These are phyloP conservation scores for Leptodactylus fuscus DNA, from an alignment of 2,113 vertebrate species.

Conservation along the genomic window DNA sequence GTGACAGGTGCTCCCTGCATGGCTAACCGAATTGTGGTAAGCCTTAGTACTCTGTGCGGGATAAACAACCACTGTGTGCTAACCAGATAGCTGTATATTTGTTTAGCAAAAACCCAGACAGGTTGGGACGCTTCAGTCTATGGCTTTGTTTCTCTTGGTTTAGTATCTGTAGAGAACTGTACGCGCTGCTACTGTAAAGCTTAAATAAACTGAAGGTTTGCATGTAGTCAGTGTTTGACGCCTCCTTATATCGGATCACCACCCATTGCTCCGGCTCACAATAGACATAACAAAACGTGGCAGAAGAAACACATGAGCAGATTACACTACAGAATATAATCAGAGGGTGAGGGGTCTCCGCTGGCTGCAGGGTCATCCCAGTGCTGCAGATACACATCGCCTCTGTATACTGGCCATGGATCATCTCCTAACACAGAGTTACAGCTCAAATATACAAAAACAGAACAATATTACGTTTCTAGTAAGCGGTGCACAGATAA, in stretches of 20 bases:
- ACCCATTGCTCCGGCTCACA: constrained; percentile 6
- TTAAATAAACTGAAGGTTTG: constrained; percentile 20
- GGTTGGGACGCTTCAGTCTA: not conserved
- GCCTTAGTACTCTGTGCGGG: not conserved
- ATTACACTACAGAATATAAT: not conserved
- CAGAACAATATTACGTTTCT: too few relatives aligned
- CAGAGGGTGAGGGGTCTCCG: not conserved
- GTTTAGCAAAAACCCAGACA: not conserved
- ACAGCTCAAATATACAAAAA: too few relatives aligned
- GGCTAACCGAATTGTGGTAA: too few relatives aligned
- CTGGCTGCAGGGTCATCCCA: too few relatives aligned
- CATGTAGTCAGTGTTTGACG: constrained; percentile 3
- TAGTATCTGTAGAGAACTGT: not conserved
- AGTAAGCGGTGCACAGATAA: too few relatives aligned
- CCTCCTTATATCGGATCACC: not conserved
- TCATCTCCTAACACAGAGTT: too few relatives aligned
- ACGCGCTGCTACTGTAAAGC: not conserved
- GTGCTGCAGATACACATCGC: too few relatives aligned
- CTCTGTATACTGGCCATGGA: not conserved
- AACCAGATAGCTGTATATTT: not conserved
- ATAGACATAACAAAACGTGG: constrained; percentile 20
- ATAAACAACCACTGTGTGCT: not conserved
- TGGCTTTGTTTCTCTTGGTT: not conserved
- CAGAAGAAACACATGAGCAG: constrained; percentile 15
- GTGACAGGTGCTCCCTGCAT: too few relatives aligned